A percentile compares a stretch with the other conserved stretches of the same genome.
These are phyloP conservation scores for Poeciliopsis gracilis DNA, from an alignment of 2,797 vertebrate species.

Conservation along the genomic window DNA sequence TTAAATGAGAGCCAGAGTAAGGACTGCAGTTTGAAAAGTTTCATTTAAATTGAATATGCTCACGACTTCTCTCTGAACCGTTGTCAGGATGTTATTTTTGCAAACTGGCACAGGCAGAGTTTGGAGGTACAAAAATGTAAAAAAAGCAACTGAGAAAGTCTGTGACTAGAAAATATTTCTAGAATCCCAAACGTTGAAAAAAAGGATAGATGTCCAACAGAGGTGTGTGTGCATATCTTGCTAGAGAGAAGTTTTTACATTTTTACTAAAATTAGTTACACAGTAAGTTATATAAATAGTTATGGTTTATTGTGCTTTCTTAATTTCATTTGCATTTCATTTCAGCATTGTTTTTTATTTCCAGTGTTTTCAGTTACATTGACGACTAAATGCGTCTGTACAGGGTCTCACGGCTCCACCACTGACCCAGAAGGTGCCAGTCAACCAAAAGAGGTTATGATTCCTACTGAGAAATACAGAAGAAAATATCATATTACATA, in stretches of 20 bases:
- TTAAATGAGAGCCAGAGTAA: constrained; percentile 24
- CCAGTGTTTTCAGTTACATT: background rate
- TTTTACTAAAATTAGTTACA: background rate
- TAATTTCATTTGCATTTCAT: background rate
- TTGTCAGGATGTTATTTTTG: background rate
- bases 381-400: background rate
- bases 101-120: background rate
- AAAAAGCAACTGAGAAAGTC: background rate
- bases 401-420: background rate
- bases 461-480: background rate
- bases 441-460: background rate
- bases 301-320: background rate
- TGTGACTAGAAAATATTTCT: background rate
- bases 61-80: background rate
- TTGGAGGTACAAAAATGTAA: background rate
- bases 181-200: background rate
- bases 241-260: background rate
- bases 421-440: background rate
- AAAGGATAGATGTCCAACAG: background rate
- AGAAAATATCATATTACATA: background rate
- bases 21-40: background rate
- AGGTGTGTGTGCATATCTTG: background rate
- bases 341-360: background rate
- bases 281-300: background rate
- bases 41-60: constrained; percentile 8